Evolutionary conservation across 2,888 invertebrate species (phyloP).

Genomic region (Drosophila seclusa): DNA sequence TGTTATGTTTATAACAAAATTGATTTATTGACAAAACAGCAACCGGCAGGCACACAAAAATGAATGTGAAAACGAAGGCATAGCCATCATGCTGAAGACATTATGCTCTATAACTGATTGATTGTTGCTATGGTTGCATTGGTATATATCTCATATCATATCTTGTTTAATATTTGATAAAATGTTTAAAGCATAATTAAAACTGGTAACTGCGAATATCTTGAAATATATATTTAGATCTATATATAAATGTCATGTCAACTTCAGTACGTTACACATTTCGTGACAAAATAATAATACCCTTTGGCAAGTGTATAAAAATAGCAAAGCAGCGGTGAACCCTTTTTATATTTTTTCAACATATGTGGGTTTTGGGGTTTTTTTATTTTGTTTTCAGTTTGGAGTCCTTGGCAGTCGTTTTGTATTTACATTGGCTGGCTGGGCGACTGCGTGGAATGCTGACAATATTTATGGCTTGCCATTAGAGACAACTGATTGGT

Average conservation of each 20-base stretch:
- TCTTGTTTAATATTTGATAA: not conserved
- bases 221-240: not conserved
- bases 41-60: constrained; percentile 37
- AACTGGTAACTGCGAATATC: not conserved
- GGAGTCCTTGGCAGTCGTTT: constrained; percentile 55
- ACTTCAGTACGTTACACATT: not conserved
- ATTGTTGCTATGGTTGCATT: not conserved
- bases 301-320: constrained; percentile 4
- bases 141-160: not conserved
- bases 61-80: not conserved
- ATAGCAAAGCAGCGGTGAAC: constrained; percentile 50
- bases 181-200: not conserved
- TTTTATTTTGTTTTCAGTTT: constrained; percentile 22
- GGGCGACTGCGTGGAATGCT: constrained; percentile 27
- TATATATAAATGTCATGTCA: not conserved
- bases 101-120: not conserved
- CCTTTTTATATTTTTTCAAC: constrained; percentile 53
- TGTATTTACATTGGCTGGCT: constrained; percentile 39
- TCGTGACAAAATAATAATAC: not conserved
- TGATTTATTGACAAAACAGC: constrained; percentile 82
- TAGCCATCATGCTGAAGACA: not conserved
- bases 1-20: constrained; percentile 77
- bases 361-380: constrained; percentile 24
- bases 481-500: constrained; percentile 83
- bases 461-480: constrained; percentile 81